Base-by-base conservation (phyloP, 2,113 vertebrate species). In the Jaculus jaculus region DNA sequence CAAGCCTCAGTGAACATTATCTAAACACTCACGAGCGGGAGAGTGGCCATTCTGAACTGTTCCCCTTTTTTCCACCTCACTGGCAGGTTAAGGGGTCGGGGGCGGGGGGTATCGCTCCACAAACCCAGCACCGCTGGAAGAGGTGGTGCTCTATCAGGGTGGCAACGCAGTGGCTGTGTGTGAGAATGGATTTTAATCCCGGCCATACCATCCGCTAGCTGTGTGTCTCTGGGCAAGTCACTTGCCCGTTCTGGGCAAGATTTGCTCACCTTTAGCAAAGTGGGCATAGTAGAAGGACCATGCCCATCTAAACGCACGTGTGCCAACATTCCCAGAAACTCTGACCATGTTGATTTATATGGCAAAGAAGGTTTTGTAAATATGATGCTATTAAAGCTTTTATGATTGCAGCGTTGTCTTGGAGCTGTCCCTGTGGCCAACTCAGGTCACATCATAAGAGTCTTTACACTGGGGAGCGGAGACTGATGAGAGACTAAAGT, bases 371-470 rank as follows among this genome's bases (percentile, higher is more conserved):
- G 23, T 54, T 80, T 42, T 39, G 28, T 18, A 39, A 11, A 5
- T 28, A 34, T 12, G n/a, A 80, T 37, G 23, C 28, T 32, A 79
- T 20, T 7, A 60, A 83, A 28, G 23, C 2, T n/a, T 34, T n/a
- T 74, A 61, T 28, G 75, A 80, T 6, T 6, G 2, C 8, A 66
- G 39, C 9, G n/a, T 15, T 6, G 21, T 24, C 69, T 42, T 47
- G 24, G 32, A n/a, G 24, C 58, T 30, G 28, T 7, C 21, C 28
- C 7, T 13, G 18, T 21, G 17, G 28, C 5, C 15, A 16, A 54
- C 54, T 26, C 51, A 0, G 1, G 1, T 28, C 18, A 2, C 58
- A 47, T 4, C 51, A 5, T 37, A 47, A 17, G 42, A 7, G 21
- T 74, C n/a, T 20, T 90, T 54, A 32, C 2, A 32, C 30, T 61